Evolutionary conservation across 2,797 vertebrate genomes (phyloP), one percentile per base, ranked within the genome.

Genomic region (Mionectes olivaceus): DNA sequence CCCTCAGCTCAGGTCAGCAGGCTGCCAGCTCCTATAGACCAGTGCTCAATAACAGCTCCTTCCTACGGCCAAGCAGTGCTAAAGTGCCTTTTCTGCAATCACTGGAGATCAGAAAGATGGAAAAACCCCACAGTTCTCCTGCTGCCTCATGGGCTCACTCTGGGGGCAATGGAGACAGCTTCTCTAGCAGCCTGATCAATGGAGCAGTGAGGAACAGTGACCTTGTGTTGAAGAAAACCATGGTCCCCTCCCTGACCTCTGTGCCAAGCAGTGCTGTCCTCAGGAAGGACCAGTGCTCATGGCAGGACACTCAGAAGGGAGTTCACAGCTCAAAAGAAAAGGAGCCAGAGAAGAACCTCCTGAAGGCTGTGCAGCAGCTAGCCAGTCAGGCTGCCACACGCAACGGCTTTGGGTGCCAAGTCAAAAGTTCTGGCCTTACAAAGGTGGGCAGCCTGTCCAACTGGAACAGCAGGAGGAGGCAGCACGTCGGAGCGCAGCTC

Each of bases 61-160:
- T 98, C 41, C 86, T 97, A 81, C 56, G 16, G 91, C 92, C 98
- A 92, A 97, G 85, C 73, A 98, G 96, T 93, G 92, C 98, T 91
- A 97, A 99, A 98, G 98, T 99, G 98, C 98, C 99, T 98, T 98
- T 97, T 41, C 94, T 92, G 41, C 97, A 97, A 74, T 78, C 94
- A 12, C 87, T 80, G 59, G 98, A 97, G 78, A 87, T 92, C 75
- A 98, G 97, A 43, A 98, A 98, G 89, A 79, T 96, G 32, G 92
- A 94, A 44, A 97, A 87, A 75, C 43, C 41, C 55, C 57, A 11
- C 67, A 92, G 65, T 55, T 76, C 94, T 77, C 79, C 64, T 41
- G 27, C 47, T 61, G 23, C 86, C 87, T 93, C 86, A 3, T 96
- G 95, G 79, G 89, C 87, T 67, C 90, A 50, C 57, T 93, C 92